Conservation (phyloP, 2,113 vertebrate genomes). For the Leptobrachium leishanense region DNA sequence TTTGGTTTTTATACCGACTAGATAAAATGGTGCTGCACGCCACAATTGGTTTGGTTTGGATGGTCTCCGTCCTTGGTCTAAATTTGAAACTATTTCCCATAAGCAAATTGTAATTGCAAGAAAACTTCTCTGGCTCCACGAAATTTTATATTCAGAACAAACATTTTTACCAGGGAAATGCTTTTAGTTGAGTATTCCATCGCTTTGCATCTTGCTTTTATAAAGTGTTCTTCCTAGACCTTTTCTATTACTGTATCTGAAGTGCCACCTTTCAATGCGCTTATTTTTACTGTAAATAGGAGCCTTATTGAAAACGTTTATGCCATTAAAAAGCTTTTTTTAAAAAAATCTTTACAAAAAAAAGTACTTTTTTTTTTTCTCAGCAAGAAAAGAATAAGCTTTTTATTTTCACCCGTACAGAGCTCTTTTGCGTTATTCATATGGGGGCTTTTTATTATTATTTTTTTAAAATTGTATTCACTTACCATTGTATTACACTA, state of each 20-base stretch:
- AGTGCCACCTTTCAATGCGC: conserved; percentile 1
- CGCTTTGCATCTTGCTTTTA: conserved; percentile 12
- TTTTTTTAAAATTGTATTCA: too few relatives aligned
- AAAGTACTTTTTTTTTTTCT: not conserved
- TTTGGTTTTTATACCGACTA: too few relatives aligned
- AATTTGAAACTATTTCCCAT: too few relatives aligned
- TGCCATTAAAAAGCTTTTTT: conserved; percentile 28
- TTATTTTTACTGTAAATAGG: conserved; percentile 34
- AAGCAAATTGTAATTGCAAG: too few relatives aligned
- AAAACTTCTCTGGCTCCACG: not conserved
- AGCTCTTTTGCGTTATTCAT: too few relatives aligned
- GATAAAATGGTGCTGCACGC: too few relatives aligned
- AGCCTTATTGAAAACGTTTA: conserved; percentile 27
- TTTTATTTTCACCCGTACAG: too few relatives aligned
- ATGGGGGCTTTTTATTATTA: too few relatives aligned
- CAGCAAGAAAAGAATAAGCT: not conserved
- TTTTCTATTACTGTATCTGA: conserved; percentile 16
- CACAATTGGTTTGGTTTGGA: too few relatives aligned
- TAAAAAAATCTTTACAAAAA: not conserved
- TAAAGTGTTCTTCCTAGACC: conserved; percentile 16
- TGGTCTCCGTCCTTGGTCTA: too few relatives aligned
- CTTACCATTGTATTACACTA: too few relatives aligned
- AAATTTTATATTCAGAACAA: not conserved
- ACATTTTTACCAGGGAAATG: not conserved
- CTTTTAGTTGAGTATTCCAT: not conserved